Base-by-base conservation (phyloP, 2,888 invertebrate species). In the Watsonalla binaria region DNA sequence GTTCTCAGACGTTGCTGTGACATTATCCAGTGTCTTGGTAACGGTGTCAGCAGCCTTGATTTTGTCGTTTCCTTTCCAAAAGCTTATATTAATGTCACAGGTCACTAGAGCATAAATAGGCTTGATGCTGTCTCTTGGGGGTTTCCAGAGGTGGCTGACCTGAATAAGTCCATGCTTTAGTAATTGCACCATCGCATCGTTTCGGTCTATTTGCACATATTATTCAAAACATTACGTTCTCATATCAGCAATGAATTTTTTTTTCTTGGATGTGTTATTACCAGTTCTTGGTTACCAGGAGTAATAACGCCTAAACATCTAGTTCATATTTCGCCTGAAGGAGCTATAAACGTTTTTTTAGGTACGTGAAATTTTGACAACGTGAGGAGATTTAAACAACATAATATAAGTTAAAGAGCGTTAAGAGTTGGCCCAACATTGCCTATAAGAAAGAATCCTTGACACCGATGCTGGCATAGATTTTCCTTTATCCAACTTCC, bases 81-180 rank as follows among this genome's bases (percentile, higher is more conserved):
- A 74, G 72, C 60, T 68, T 67, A 60, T 57, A 56, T 63, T 68
- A 77, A 78, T 80, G 75, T 73, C 80, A 75, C 61, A 76, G 79
- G 77, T 81, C 73, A 74, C 57, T 57, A 54, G 54, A 52, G 59
- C 51, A 59, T 68, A 69, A 70, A 66, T 63, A 58, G 67, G 71
- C 61, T 63, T 70, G 47, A 62, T 51, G 53, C 54, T 52, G 15
- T 52, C 48, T 51, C 48, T 57, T 49, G 33, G 14, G 45, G 42
- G 49, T 46, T 64, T 62, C 66, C 66, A 67, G 70, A 70, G 72
- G 57, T 72, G 65, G 62, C 57, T 72, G 78, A 70, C 80, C 80
- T 63, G 70, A 76, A 77, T 78, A 69, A 74, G 78, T 70, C 66
- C 69, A 63, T 62, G 61, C 60, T 63, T 65, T 65, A 62, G 65